These are phyloP conservation scores for Dicrurus megarhynchus DNA, from an alignment of 2,113 vertebrate species.

Conservation along the genomic window DNA sequence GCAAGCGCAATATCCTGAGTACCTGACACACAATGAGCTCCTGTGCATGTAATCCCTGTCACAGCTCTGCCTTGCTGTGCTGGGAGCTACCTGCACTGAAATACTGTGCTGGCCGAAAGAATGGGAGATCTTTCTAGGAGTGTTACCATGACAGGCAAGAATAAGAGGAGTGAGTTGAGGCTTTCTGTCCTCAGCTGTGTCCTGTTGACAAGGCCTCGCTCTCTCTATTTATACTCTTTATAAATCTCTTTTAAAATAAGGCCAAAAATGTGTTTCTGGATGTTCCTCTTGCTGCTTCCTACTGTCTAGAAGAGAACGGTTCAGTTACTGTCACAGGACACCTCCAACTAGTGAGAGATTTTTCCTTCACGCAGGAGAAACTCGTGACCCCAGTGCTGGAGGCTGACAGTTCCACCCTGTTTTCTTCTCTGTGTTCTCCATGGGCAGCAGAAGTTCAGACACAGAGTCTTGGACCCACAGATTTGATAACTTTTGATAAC, in stretches of 20 bases:
- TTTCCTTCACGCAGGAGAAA: neutral
- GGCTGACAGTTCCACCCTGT: neutral
- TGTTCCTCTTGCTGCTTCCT: neutral
- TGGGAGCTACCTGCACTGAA: neutral
- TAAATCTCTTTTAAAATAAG: neutral
- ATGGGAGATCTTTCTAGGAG: neutral
- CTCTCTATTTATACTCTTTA: neutral
- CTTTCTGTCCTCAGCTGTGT: neutral
- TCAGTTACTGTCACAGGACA: neutral
- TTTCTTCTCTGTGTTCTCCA: neutral
- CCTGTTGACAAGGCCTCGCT: neutral
- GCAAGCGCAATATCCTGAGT: fast-evolving
- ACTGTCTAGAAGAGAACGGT: neutral
- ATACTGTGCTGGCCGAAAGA: neutral
- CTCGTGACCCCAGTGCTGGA: neutral
- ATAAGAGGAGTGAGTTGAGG: neutral
- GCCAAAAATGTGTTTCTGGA: neutral
- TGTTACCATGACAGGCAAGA: neutral
- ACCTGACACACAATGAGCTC: neutral
- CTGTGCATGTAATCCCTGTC: fast-evolving
- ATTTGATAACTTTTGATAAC: neutral
- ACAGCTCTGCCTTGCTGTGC: neutral
- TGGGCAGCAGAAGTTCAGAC: neutral
- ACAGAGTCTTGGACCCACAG: neutral
- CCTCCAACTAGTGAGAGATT: neutral